Evolutionary conservation across 2,888 invertebrate species (phyloP).

Genomic region (Trilocha varians): DNA sequence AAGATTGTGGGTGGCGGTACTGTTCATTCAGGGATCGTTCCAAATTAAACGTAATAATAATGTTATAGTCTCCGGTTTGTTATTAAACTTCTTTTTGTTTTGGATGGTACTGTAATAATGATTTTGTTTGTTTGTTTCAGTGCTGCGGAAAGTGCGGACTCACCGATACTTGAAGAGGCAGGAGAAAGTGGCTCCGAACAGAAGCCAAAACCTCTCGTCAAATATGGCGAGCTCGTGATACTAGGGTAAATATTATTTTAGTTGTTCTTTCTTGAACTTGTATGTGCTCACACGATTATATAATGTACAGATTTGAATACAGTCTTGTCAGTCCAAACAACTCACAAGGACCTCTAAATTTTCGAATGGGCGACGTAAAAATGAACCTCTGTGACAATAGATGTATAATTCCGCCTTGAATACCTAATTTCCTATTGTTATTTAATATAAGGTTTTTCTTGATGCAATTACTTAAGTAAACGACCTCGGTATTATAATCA

Average conservation of each 20-base stretch:
- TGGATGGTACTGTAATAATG: background rate
- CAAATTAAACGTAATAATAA: slow-evolving; percentile 1
- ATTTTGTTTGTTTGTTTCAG: slow-evolving; percentile 39
- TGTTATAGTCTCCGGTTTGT: background rate
- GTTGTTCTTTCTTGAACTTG: background rate
- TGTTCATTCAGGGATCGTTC: slow-evolving; percentile 14
- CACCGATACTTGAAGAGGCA: slow-evolving; percentile 84
- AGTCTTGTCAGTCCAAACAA: too few species aligned
- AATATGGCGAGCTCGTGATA: slow-evolving; percentile 95
- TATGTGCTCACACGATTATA: background rate
- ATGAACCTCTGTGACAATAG: too few species aligned
- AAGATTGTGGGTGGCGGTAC: slow-evolving; percentile 26
- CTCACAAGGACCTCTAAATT: too few species aligned
- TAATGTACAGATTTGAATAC: too few species aligned
- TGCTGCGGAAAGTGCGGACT: slow-evolving; percentile 77
- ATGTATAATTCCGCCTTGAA: background rate
- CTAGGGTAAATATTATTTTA: slow-evolving; percentile 80
- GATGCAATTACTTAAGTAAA: background rate
- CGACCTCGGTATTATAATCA: background rate
- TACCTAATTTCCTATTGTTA: background rate
- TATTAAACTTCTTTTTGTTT: too few species aligned
- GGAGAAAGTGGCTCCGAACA: slow-evolving; percentile 82
- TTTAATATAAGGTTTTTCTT: background rate
- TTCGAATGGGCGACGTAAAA: too few species aligned
- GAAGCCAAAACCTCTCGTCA: slow-evolving; percentile 84